A percentile compares a stretch with the other conserved stretches of the same genome.
These are phyloP conservation scores for Axis porcinus DNA, from an alignment of 2,113 vertebrate genomes.

Conservation along the genomic window DNA sequence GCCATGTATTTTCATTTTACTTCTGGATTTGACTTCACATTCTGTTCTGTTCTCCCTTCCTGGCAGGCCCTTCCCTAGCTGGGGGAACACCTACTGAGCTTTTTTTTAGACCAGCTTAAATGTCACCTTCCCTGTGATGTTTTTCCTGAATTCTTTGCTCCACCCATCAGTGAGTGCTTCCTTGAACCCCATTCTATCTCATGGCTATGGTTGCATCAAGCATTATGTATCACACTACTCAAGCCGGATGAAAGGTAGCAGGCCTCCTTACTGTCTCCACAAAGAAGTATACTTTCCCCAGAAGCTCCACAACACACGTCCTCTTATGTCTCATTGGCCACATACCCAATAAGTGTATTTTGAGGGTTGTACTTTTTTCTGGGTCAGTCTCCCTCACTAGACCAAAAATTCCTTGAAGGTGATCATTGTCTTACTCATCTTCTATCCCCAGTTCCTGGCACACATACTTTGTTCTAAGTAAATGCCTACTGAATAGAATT, in stretches of 20 bases:
- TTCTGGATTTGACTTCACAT: conserved; percentile 3
- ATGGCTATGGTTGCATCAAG: background rate
- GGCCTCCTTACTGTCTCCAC: background rate
- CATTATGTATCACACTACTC: background rate
- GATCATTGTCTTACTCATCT: background rate
- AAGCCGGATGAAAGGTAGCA: background rate
- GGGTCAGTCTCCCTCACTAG: background rate
- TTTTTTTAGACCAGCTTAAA: background rate
- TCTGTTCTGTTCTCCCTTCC: conserved; percentile 26
- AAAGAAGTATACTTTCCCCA: background rate
- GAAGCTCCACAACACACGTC: background rate
- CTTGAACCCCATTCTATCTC: background rate
- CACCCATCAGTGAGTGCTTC: background rate
- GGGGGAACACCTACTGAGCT: background rate
- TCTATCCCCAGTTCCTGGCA: background rate
- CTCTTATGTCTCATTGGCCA: background rate
- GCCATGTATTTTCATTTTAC: background rate
- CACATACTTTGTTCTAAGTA: background rate
- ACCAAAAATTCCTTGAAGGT: background rate
- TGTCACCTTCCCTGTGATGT: background rate
- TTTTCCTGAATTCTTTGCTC: background rate
- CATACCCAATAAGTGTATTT: background rate
- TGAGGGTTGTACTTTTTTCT: background rate
- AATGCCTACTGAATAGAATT: background rate
- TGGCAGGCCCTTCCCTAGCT: background rate